A percentile compares a stretch with the other conserved stretches of the same genome.
Evolutionary conservation across 1,140 invertebrate genomes (phyloP).

Genomic region (Anoplolepis gracilipes): DNA sequence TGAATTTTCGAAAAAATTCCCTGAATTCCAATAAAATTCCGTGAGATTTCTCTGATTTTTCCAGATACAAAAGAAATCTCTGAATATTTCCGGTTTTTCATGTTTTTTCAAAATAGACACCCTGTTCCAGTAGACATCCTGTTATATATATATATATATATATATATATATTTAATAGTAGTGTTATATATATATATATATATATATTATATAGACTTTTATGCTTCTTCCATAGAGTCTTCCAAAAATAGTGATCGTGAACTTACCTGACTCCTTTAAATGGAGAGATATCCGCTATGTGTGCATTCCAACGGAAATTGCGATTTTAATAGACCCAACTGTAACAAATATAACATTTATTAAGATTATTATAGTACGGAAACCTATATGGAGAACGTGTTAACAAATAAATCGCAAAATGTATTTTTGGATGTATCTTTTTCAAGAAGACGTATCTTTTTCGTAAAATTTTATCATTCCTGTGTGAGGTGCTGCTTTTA

Average conservation of each 20-base stretch:
- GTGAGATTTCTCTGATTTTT: too few relatives aligned
- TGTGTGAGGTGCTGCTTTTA: neutral
- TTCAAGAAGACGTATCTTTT: neutral
- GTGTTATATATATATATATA: too few relatives aligned
- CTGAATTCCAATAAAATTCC: too few relatives aligned
- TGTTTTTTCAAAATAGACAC: too few relatives aligned
- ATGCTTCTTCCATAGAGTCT: too few relatives aligned
- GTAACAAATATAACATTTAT: neutral
- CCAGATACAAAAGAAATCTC: too few relatives aligned
- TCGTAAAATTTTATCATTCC: neutral
- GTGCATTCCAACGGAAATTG: neutral
- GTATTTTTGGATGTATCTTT: neutral
- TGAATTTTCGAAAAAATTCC: too few relatives aligned
- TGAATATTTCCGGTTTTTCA: too few relatives aligned
- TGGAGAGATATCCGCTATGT: slow-evolving; percentile 34
- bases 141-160: too few relatives aligned
- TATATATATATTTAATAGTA: too few relatives aligned
- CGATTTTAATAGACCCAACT: neutral
- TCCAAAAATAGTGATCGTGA: slow-evolving; percentile 60
- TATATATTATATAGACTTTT: too few relatives aligned
- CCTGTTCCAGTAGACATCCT: too few relatives aligned
- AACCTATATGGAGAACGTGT: neutral
- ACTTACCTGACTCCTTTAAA: slow-evolving; percentile 46
- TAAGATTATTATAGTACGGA: neutral
- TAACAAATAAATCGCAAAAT: neutral